phyloP scores from a whole-genome alignment of 2,797 vertebrate genomes.

The Myotis vivesi region DNA sequence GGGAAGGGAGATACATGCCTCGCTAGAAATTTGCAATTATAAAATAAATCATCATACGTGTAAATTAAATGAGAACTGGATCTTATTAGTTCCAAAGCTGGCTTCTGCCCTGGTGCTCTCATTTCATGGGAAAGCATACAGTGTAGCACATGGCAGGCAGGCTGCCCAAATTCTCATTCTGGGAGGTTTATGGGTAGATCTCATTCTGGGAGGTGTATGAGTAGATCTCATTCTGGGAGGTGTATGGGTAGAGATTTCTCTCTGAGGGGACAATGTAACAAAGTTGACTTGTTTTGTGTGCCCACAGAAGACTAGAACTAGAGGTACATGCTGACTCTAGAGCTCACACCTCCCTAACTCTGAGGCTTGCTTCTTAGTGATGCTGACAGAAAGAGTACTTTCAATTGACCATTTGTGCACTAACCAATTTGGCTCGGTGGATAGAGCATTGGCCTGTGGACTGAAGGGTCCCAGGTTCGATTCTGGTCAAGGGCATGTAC shows the following conservation, averaged over 20 bases:
- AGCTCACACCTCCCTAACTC: not conserved
- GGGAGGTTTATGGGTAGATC: not conserved
- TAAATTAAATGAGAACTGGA: conserved; percentile 54
- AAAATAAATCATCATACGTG: conserved; percentile 56
- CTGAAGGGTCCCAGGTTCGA: too few relatives aligned
- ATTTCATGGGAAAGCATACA: conserved; percentile 1
- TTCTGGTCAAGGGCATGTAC: too few relatives aligned
- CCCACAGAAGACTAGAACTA: not conserved
- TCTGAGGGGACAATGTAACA: not conserved
- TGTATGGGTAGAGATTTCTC: not conserved
- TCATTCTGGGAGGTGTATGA: not conserved
- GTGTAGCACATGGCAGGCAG: not conserved
- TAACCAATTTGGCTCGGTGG: too few relatives aligned
- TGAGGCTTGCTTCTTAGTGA: not conserved
- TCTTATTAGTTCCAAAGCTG: conserved; percentile 16
- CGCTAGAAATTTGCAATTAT: conserved; percentile 47
- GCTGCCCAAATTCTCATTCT: not conserved
- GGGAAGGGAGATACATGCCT: not conserved
- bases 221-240: too few relatives aligned
- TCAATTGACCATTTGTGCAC: not conserved
- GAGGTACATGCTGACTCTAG: not conserved
- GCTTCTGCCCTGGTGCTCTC: conserved; percentile 6
- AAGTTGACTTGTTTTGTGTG: not conserved
- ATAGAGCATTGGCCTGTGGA: too few relatives aligned
- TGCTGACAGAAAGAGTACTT: not conserved